These are phyloP conservation scores for Globodera ellingtonae DNA, from an alignment of 1,140 invertebrate species.

Conservation along the genomic window DNA sequence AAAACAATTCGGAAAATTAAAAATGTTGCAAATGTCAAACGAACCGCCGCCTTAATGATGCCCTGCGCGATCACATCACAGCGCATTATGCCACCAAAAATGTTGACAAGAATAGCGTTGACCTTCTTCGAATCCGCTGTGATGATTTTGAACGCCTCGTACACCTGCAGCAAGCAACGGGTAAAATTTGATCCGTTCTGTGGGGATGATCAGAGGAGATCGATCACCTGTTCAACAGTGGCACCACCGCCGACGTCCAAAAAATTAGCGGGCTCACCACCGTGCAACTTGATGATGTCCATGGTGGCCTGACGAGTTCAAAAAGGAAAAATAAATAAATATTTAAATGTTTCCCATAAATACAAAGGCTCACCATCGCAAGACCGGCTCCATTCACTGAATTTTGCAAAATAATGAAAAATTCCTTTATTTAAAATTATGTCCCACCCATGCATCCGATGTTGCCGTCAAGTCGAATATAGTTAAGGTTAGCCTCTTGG, in stretches of 20 bases:
- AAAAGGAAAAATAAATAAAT: slow-evolving; percentile 68
- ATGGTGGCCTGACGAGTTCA: slow-evolving; percentile 67
- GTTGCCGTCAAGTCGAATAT: slow-evolving; percentile 89
- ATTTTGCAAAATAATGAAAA: neutral
- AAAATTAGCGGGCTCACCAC: slow-evolving; percentile 91
- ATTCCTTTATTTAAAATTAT: neutral
- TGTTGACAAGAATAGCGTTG: slow-evolving; percentile 73
- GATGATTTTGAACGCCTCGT: slow-evolving; percentile 91
- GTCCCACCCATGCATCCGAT: slow-evolving; percentile 68
- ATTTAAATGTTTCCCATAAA: too few relatives aligned
- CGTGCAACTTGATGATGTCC: slow-evolving; percentile 69
- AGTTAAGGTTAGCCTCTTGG: slow-evolving; percentile 87
- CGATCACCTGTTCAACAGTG: slow-evolving; percentile 78
- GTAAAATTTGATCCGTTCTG: slow-evolving; percentile 72
- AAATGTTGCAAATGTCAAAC: neutral
- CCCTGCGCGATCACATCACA: slow-evolving; percentile 95
- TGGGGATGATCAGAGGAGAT: slow-evolving; percentile 65
- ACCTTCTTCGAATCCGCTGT: slow-evolving; percentile 74
- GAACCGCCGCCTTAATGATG: slow-evolving; percentile 80
- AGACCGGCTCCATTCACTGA: slow-evolving; percentile 90
- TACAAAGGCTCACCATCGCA: slow-evolving; percentile 78
- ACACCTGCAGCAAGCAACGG: slow-evolving; percentile 74
- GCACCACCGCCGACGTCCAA: slow-evolving; percentile 81
- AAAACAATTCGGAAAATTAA: neutral
- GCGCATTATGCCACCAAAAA: slow-evolving; percentile 84